phyloP scores from a whole-genome alignment of 2,888 invertebrate genomes.

The Drosophila longiperda region DNA sequence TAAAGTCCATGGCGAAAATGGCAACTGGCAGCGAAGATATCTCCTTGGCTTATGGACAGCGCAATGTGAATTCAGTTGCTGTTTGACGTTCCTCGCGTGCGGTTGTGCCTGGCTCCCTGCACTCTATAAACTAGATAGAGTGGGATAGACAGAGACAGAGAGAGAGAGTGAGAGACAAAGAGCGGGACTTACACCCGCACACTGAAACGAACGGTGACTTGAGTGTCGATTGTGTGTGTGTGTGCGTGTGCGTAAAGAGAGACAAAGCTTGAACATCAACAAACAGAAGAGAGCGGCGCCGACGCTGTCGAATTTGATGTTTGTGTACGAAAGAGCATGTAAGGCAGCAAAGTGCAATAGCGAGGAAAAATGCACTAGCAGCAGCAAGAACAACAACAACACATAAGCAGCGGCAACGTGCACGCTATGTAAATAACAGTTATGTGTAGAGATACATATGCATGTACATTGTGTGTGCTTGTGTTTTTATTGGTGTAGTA shows the following conservation, averaged over 20 bases:
- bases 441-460: slow-evolving; percentile 21
- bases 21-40: slow-evolving; percentile 50
- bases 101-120: slow-evolving; percentile 75
- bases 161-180: slow-evolving; percentile 6
- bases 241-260: slow-evolving; percentile 10
- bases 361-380: slow-evolving; percentile 32
- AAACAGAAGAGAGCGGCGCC: slow-evolving; percentile 65
- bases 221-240: background rate
- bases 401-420: slow-evolving; percentile 62
- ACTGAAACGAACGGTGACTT: slow-evolving; percentile 12
- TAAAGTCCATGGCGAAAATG: slow-evolving; percentile 26
- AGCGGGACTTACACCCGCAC: slow-evolving; percentile 11
- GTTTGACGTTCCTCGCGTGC: slow-evolving; percentile 81
- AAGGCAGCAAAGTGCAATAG: slow-evolving; percentile 61
- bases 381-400: slow-evolving; percentile 39
- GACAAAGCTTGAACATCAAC: background rate
- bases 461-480: slow-evolving; percentile 21
- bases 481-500: slow-evolving; percentile 34
- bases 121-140: slow-evolving; percentile 20
- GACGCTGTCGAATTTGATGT: slow-evolving; percentile 54
- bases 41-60: slow-evolving; percentile 57
- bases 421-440: slow-evolving; percentile 70
- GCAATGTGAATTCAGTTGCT: slow-evolving; percentile 82
- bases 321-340: slow-evolving; percentile 73
- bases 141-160: background rate